Percentiles rank a stretch among this genome's conserved stretches.
These are phyloP conservation scores for Dolichoris vasculosae DNA, from an alignment of 1,140 invertebrate genomes.

Conservation along the genomic window DNA sequence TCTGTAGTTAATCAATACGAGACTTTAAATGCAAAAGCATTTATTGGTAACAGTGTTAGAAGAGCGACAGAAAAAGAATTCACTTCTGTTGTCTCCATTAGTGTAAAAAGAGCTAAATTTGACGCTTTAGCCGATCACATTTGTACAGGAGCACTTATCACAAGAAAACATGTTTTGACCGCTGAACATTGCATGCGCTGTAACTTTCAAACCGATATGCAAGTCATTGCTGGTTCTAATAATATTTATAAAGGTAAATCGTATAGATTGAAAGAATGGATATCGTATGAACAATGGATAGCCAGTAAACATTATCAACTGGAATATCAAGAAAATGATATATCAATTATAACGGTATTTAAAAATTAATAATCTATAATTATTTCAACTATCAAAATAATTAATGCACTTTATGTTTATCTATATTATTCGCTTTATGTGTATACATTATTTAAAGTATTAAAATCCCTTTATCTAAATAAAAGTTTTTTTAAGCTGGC, in stretches of 20 bases:
- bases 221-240: not conserved
- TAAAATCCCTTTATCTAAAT: not conserved
- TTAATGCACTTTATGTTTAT: too few species aligned
- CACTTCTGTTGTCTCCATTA: slow-evolving; percentile 2
- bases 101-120: not conserved
- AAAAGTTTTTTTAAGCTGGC: not conserved
- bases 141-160: slow-evolving; percentile 5
- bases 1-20: not conserved
- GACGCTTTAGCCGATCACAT: not conserved
- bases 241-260: not conserved
- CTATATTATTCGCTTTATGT: too few species aligned
- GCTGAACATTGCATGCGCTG: not conserved
- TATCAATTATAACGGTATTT: not conserved
- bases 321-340: not conserved
- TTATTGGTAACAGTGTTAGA: not conserved
- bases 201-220: not conserved
- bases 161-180: not conserved
- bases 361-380: not conserved
- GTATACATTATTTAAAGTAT: not conserved
- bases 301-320: not conserved
- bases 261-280: not conserved
- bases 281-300: not conserved
- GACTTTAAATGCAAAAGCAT: not conserved
- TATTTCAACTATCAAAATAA: not conserved
- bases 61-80: not conserved